Percentiles rank a stretch among this genome's conserved stretches.
These are phyloP conservation scores for Syrrhaptes paradoxus DNA, from an alignment of 2,113 vertebrate species.

Conservation along the genomic window DNA sequence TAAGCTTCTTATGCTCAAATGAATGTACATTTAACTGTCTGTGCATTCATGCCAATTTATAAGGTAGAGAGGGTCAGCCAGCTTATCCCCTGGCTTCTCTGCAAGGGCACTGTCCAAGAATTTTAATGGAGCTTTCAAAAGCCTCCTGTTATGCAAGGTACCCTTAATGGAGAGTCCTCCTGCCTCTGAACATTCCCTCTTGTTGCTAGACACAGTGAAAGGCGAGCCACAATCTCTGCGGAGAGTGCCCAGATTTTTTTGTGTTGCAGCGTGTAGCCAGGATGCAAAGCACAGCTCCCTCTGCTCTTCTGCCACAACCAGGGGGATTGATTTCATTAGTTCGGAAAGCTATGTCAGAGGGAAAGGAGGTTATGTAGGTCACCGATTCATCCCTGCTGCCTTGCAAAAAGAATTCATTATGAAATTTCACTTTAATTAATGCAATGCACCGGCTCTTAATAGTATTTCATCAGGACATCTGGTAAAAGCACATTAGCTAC, in stretches of 20 bases:
- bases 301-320: not conserved
- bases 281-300: not conserved
- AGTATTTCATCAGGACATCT: constrained; percentile 56
- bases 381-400: constrained; percentile 9
- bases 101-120: not conserved
- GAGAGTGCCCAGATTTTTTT: not conserved
- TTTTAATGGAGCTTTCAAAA: constrained; percentile 37
- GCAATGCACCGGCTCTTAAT: not conserved
- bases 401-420: constrained; percentile 55
- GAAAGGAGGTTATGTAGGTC: constrained; percentile 41
- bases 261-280: not conserved
- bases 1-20: constrained; percentile 40
- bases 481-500: constrained; percentile 49
- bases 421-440: constrained; percentile 63
- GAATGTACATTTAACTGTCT: constrained; percentile 13
- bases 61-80: constrained; percentile 15
- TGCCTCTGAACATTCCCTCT: not conserved
- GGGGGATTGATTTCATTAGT: constrained; percentile 39
- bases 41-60: not conserved
- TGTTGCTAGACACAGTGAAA: constrained; percentile 3
- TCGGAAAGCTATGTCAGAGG: not conserved
- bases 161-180: not conserved
- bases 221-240: not conserved
- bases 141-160: not conserved
- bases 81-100: not conserved